Evolutionary conservation across 2,888 invertebrate species (phyloP).

Genomic region (Sisyra nigra): DNA sequence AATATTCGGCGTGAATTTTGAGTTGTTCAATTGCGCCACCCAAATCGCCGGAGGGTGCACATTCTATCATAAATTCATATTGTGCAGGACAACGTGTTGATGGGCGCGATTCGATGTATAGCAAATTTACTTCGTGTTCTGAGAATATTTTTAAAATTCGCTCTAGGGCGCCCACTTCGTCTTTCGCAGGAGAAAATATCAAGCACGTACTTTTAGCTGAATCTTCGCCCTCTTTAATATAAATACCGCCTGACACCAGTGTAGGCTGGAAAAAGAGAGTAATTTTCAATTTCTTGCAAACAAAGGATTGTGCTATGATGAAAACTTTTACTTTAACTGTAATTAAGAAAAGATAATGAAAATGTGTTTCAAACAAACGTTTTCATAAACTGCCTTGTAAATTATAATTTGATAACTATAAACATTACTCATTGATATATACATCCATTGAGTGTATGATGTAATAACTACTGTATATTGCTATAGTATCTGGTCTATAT

Average conservation of each 20-base stretch:
- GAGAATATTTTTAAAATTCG: slow-evolving; percentile 79
- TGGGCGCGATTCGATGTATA: slow-evolving; percentile 87
- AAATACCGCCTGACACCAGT: slow-evolving; percentile 65
- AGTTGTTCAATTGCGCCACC: slow-evolving; percentile 60
- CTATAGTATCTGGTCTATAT: too few species aligned
- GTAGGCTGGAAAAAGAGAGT: slow-evolving; percentile 42
- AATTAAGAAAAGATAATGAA: too few species aligned
- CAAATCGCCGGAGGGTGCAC: slow-evolving; percentile 63
- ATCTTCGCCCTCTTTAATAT: slow-evolving; percentile 65
- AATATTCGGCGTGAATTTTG: slow-evolving; percentile 51
- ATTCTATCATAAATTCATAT: slow-evolving; percentile 93
- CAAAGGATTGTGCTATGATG: too few species aligned
- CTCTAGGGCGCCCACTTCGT: slow-evolving; percentile 77
- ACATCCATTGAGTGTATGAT: too few species aligned
- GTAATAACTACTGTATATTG: too few species aligned
- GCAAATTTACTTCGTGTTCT: slow-evolving; percentile 60
- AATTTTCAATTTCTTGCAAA: too few species aligned
- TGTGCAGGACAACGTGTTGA: slow-evolving; percentile 57
- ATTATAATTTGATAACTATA: too few species aligned
- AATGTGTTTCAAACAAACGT: too few species aligned
- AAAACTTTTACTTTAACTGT: too few species aligned
- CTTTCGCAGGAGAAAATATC: slow-evolving; percentile 72
- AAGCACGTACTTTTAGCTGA: slow-evolving; percentile 63
- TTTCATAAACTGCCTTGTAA: too few species aligned
- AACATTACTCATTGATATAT: too few species aligned